Percentiles rank a stretch among this genome's conserved stretches.
These are phyloP conservation scores for Trichopria drosophilae DNA, from an alignment of 2,888 invertebrate genomes.

Conservation along the genomic window DNA sequence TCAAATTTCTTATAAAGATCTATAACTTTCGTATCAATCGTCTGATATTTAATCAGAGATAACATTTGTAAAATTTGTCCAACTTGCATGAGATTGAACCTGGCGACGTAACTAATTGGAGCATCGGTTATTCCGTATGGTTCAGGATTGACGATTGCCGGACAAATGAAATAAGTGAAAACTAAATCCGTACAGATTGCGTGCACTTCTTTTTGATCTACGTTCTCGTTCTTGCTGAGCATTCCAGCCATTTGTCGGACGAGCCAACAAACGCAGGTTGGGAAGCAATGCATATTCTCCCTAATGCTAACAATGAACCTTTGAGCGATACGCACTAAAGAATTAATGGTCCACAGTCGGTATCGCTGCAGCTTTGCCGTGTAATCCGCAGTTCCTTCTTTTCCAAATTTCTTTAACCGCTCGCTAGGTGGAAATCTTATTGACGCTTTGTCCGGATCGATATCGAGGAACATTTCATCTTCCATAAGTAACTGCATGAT, in stretches of 20 bases:
- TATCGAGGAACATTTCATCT: conserved; percentile 88
- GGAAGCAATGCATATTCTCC: conserved; percentile 87
- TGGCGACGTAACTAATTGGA: conserved; percentile 85
- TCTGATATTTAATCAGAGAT: conserved; percentile 82
- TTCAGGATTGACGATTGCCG: conserved; percentile 95
- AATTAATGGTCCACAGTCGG: conserved; percentile 73
- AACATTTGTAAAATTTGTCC: conserved; percentile 92
- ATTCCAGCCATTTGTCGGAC: conserved; percentile 81
- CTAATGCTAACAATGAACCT: conserved; percentile 81
- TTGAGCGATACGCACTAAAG: conserved; percentile 76
- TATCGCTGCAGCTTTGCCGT: conserved; percentile 75
- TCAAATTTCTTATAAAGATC: conserved; percentile 83
- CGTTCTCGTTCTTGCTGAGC: conserved; percentile 65
- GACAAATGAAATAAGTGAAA: conserved; percentile 91
- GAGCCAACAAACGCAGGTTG: conserved; percentile 86
- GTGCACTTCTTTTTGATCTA: conserved; percentile 64
- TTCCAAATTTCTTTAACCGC: conserved; percentile 74
- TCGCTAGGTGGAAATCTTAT: conserved; percentile 65
- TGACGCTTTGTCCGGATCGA: conserved; percentile 84
- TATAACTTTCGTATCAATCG: conserved; percentile 70
- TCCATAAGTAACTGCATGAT: conserved; percentile 88
- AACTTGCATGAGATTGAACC: conserved; percentile 87
- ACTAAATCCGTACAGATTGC: conserved; percentile 90
- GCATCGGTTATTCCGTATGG: conserved; percentile 92
- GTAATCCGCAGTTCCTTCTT: conserved; percentile 74